These are phyloP conservation scores for Calephelis nemesis DNA, from an alignment of 1,140 invertebrate species.

Conservation along the genomic window DNA sequence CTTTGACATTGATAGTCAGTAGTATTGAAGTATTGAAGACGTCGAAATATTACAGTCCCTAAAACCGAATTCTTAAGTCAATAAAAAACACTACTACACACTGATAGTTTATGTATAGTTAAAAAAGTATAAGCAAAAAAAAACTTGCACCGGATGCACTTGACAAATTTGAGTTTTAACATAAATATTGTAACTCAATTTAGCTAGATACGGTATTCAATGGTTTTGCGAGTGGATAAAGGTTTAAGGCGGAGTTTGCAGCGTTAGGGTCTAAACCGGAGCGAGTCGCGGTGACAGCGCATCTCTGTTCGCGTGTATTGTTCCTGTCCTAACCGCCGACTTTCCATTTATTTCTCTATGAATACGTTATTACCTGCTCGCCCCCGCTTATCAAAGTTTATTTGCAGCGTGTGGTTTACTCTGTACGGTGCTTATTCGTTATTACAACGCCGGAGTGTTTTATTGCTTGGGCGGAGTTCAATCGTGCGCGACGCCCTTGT, in stretches of 20 bases:
- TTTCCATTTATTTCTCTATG: conserved; percentile 79
- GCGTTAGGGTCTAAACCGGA: conserved; percentile 35
- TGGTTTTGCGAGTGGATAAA: conserved; percentile 53
- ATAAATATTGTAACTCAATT: conserved; percentile 74
- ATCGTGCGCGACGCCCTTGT: conserved; percentile 69
- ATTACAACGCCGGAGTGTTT: conserved; percentile 77
- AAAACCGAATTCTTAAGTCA: no score
- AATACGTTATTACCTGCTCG: conserved; percentile 79
- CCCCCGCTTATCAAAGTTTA: conserved; percentile 79
- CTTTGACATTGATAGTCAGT: no score
- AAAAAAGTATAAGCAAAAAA: no score
- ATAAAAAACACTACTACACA: no score
- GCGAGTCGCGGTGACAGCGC: conserved; percentile 59
- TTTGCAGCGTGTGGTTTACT: conserved; percentile 78
- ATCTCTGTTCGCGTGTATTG: conserved; percentile 68
- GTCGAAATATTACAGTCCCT: no score
- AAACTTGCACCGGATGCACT: not conserved
- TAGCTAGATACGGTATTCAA: conserved; percentile 61
- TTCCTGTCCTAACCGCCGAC: conserved; percentile 75
- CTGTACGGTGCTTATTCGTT: conserved; percentile 78
- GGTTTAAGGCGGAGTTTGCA: conserved; percentile 62
- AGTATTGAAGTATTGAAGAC: no score
- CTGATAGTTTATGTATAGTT: no score
- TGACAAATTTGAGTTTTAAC: conserved; percentile 31
- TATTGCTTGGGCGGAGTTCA: conserved; percentile 72